Base-by-base conservation (phyloP, 2,888 invertebrate genomes). In the Lysandra coridon region DNA sequence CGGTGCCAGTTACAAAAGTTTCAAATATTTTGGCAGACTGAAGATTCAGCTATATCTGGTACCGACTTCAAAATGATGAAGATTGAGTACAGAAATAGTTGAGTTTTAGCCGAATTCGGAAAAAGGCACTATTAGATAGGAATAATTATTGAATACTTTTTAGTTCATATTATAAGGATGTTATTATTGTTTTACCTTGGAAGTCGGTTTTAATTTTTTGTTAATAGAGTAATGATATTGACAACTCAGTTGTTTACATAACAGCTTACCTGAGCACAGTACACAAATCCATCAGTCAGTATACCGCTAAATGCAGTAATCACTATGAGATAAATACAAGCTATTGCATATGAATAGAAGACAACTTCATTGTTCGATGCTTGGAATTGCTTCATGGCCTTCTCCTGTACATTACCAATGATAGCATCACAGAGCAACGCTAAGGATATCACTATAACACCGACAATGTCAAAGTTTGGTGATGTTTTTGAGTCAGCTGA, bases 351-450 rank as follows among this genome's bases (percentile, higher is more conserved):
- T 0, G 99, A 99, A 88, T 98, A 99, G 79, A 98, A 95, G 1
- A 85, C 85, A 7, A 85, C 85, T 95, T 99, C 99, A 82, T 97
- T 97, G 90, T 98, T 99, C 0, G 97, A 95, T 0, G 98, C 98
- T 82, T 96, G 96, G 87, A 97, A 96, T 81, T 96, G 96, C 85
- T 97, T 98, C 97, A 99, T 98, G 0, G 97, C 97, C 88, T 99
- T 99, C 89, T 99, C 99, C 91, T 99, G 99, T 0, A 99, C 97
- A 92, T 99, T 99, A 33, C 99, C 99, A 83, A 99, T 99, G 12
- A 98, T 96, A 0, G 99, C 99, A 92, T 99, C 99, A 86, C 99
- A 99, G 3, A 99, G 91, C 78, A 99, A 90, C 0, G 99, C 99
- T 84, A 97, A 94, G 0, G 97, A 97, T 84, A 98, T 98, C 93